phyloP scores from a whole-genome alignment of 2,888 invertebrate genomes.

The Frankliniella fusca region DNA sequence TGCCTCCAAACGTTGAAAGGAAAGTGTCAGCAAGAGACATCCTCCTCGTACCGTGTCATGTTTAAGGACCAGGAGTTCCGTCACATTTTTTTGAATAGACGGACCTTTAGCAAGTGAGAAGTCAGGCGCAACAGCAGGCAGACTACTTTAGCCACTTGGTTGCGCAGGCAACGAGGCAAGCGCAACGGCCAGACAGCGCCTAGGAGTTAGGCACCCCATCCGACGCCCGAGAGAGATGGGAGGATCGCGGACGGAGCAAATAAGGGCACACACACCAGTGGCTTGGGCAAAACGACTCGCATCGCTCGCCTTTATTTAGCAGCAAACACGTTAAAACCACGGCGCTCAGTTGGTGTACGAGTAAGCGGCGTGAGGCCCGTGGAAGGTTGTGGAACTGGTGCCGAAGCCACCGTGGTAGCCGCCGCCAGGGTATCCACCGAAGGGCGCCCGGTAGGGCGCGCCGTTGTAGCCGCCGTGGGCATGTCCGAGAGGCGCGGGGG shows the following conservation, averaged over 20 bases:
- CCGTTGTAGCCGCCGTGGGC: slow-evolving; percentile 21
- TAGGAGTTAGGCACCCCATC: not conserved
- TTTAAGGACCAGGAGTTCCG: not conserved
- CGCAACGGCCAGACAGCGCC: not conserved
- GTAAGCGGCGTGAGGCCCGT: slow-evolving; percentile 19
- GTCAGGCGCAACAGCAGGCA: slow-evolving; percentile 16
- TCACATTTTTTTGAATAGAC: not conserved
- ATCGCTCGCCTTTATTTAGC: not conserved
- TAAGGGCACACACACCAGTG: no score
- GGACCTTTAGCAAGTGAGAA: slow-evolving; percentile 26
- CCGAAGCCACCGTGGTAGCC: slow-evolving; percentile 22
- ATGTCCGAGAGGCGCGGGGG: not conserved
- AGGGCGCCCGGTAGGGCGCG: slow-evolving; percentile 15
- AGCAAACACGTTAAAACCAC: not conserved
- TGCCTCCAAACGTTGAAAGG: no score
- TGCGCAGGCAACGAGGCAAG: no score
- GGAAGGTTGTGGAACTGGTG: slow-evolving; percentile 2
- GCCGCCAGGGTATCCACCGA: not conserved
- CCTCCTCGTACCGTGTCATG: no score
- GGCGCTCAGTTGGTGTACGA: slow-evolving; percentile 6
- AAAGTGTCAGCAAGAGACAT: no score
- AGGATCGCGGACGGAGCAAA: not conserved
- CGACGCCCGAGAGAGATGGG: not conserved
- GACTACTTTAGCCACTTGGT: not conserved
- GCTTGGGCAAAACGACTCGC: not conserved